Base-by-base conservation (phyloP, 2,888 invertebrate genomes). In the Lasius platythorax region DNA sequence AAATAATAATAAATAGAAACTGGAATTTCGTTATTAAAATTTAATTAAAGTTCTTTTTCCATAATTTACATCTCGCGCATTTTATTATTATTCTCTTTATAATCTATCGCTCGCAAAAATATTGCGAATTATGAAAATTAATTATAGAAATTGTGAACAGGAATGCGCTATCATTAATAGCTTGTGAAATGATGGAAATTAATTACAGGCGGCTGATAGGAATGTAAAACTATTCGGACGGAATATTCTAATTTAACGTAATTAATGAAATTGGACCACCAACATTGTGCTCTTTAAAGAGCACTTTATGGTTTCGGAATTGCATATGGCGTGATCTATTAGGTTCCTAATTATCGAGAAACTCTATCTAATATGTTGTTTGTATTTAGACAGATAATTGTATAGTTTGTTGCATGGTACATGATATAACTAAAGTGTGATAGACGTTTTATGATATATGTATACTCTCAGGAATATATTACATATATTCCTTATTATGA, bases 221-320 rank as follows among this genome's bases (percentile, higher is more conserved):
- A 58, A 43, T 12, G 61, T 79, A 68, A 72, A 79, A 79, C 74
- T 79, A 61, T 79, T 79, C 61, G 46, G 46, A 73, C 74, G 74
- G 37, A 73, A 79, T 79, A 79, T 73, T 79, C 79, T 74, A 46
- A 79, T 72, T 79, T 72, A 73, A 33, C 23, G 23, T 72, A 73
- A 73, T 79, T 79, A 79, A 72, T 73, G 43, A 58, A 61, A 79
- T 79, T 58, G 58, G 23, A 56, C 43, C 43, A 28, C 43, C 23
- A 28, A 6, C 58, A n/a, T 43, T 30, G 28, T 23, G 28, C 43
- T 70, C 12, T 72, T 9, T 12, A 56, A 61, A 63, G 61, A 37
- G 74, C 12, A 40, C 78, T 56, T 58, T 56, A 56, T 68, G 53
- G 56, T 78, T 40, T 56, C n/a, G 15, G 28, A 78, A 67, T 78